Evolutionary conservation across 2,888 invertebrate species (phyloP).

Genomic region (Pyralis farinalis): DNA sequence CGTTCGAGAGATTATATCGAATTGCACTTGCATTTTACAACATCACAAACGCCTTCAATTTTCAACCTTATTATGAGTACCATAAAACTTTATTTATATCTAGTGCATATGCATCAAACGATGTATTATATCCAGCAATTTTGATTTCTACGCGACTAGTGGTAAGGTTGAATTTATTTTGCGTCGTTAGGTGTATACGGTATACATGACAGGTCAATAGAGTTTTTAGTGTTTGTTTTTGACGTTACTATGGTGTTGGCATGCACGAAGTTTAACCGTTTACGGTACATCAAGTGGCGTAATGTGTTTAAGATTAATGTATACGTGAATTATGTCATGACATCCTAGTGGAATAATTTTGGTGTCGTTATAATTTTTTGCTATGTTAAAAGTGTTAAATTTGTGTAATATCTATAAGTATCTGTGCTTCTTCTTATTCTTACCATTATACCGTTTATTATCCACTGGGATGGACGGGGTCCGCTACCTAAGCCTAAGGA

Average conservation of each 20-base stretch:
- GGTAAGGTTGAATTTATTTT: constrained; percentile 1
- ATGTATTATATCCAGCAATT: neutral
- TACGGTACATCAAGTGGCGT: constrained; percentile 4
- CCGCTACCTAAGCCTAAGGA: too few species aligned
- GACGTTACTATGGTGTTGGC: constrained; percentile 8
- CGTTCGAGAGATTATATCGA: constrained; percentile 9
- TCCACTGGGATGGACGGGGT: too few species aligned
- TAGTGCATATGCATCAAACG: neutral
- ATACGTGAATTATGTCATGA: too few species aligned
- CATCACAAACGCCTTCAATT: neutral
- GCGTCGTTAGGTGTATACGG: neutral
- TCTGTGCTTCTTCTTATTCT: too few species aligned
- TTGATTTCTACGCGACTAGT: neutral
- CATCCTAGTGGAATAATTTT: too few species aligned
- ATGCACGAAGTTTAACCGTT: constrained; percentile 4
- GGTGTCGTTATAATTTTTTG: too few species aligned
- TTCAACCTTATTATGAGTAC: neutral
- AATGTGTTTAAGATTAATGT: too few species aligned
- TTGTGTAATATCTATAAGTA: too few species aligned
- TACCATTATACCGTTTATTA: too few species aligned
- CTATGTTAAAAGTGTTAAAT: too few species aligned
- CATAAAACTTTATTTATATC: neutral
- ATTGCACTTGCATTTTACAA: constrained; percentile 4
- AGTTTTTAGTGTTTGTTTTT: constrained; percentile 16
- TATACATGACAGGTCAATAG: constrained; percentile 8